phyloP scores from a whole-genome alignment of 37 sponge, comb jelly and placozoan genomes.

The Petrosia ficiformis region DNA sequence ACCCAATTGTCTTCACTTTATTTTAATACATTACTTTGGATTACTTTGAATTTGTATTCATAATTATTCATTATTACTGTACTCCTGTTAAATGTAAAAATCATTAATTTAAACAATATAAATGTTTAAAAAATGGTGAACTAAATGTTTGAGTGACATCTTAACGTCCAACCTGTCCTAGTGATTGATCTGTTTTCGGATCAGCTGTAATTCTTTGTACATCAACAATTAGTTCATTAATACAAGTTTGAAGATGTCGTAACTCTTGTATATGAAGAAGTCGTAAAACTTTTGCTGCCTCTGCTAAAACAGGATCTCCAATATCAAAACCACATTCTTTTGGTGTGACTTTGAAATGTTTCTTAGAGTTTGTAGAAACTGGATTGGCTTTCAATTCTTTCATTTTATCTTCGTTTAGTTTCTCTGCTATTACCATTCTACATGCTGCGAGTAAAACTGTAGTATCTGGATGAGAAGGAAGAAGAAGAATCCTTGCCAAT shows the following conservation, averaged over 20 bases:
- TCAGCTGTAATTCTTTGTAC: slow-evolving; percentile 90
- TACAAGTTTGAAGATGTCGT: slow-evolving; percentile 79
- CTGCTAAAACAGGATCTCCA: slow-evolving; percentile 69
- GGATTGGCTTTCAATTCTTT: background rate
- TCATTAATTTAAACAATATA: background rate
- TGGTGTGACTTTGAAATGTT: slow-evolving; percentile 51
- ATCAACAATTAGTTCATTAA: slow-evolving; percentile 90
- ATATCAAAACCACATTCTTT: slow-evolving; percentile 86
- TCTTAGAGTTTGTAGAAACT: background rate
- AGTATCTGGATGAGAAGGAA: slow-evolving; percentile 65
- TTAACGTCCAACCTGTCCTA: slow-evolving; percentile 90
- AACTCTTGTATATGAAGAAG: slow-evolving; percentile 89
- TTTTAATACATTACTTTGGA: too few relatives aligned
- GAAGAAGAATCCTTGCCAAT: slow-evolving; percentile 58
- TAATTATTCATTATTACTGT: background rate
- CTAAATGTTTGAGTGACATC: background rate
- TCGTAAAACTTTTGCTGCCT: slow-evolving; percentile 90
- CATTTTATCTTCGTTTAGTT: slow-evolving; percentile 17
- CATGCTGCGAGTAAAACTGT: slow-evolving; percentile 64
- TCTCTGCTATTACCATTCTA: slow-evolving; percentile 70
- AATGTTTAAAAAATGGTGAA: background rate
- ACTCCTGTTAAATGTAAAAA: background rate
- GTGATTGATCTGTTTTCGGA: slow-evolving; percentile 89
- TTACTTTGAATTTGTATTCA: too few relatives aligned
- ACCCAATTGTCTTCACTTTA: too few relatives aligned